Percentiles rank a stretch among this genome's conserved stretches.
Conservation (phyloP, 2,797 vertebrate species). For the Tamandua tetradactyla region DNA sequence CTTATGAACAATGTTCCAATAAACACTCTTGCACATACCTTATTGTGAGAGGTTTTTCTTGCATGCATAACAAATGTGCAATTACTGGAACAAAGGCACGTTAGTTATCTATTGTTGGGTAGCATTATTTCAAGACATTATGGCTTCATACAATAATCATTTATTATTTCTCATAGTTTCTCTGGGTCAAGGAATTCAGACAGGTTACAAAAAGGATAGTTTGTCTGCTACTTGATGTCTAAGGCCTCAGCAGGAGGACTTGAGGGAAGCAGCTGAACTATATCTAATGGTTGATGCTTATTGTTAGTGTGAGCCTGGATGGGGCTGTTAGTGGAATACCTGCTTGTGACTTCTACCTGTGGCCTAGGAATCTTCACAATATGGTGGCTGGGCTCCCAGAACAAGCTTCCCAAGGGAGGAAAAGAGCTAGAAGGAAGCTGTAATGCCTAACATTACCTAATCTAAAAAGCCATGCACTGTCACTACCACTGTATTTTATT, state of each 20-base stretch:
- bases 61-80: background rate
- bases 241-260: background rate
- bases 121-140: background rate
- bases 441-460: background rate
- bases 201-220: background rate
- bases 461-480: background rate
- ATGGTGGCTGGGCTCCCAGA: too few relatives aligned
- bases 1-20: background rate
- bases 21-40: background rate
- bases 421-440: too few relatives aligned
- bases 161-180: too few relatives aligned
- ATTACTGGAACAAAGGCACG: background rate
- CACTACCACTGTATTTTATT: background rate
- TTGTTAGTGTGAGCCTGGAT: background rate
- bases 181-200: too few relatives aligned
- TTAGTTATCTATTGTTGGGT: background rate
- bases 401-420: too few relatives aligned
- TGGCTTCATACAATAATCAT: background rate
- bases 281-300: background rate
- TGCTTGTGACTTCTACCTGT: background rate
- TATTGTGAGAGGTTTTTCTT: background rate
- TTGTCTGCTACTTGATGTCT: background rate
- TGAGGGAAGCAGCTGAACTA: background rate
- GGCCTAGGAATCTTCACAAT: background rate
- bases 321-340: background rate